Base-by-base conservation (phyloP, 2,797 vertebrate genomes). In the Manis pentadactyla region DNA sequence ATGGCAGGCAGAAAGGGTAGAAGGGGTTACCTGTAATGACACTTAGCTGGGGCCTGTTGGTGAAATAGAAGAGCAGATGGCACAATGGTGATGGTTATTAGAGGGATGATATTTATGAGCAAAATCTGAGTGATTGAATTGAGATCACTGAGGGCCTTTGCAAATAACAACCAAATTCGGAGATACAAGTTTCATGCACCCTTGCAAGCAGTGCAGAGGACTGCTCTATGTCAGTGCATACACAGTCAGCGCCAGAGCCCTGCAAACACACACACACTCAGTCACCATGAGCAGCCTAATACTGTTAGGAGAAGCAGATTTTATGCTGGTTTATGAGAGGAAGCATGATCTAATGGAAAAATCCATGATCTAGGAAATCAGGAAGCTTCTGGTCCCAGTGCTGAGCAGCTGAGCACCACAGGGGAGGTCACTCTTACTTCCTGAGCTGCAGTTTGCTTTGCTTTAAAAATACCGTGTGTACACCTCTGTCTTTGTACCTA, bases 41-140 rank as follows among this genome's bases (percentile, higher is more conserved):
- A 27, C 27, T 93, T 73, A 75, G 49, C 71, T 87, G 18, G 37
- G 59, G 46, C 31, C 74, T 87, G 3, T 79, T 92, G 93, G 85
- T 37, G 37, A 78, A 85, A 17, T 10, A 74, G 66, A 55, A 96
- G 63, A 86, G 68, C 69, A 74, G 73, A 88, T 91, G 78, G 83
- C 63, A 59, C 14, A 8, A 31, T 75, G 57, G 17, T 71, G 29
- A 94, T 1, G 46, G 61, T 91, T 64, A n/a, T 91, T 37, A 78
- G 75, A 96, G 57, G 68, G 42, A 23, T 73, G 51, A 53, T 37
- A 49, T 93, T 93, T 94, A 75, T 27, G 27, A 84, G 27, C 10
- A 96, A 84, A 95, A 13, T 55, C 29, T 10, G 7, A 81, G 13
- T 61, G 73, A 49, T 11, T 39, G 79, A 85, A 31, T 10, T 12